Evolutionary conservation across 2,113 vertebrate genomes (phyloP), one percentile per base, ranked within the genome.

Genomic region (Hydrolagus affinis): DNA sequence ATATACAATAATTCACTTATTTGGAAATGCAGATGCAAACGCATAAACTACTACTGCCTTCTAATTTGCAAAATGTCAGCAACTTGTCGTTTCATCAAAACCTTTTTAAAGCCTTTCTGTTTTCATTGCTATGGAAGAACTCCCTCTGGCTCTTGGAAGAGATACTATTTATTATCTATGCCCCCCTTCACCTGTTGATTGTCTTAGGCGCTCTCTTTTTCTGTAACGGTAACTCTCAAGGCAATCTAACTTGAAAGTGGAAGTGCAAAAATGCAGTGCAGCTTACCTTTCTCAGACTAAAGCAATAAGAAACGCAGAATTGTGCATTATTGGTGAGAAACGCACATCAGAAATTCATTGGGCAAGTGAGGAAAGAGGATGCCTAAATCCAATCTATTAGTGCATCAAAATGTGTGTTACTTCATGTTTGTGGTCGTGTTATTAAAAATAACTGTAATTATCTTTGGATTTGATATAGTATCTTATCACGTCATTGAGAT

Each of bases 181-280:
- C 44, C 93, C 92, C 89, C 87, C 85, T 91, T 92, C 91, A 94
- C 91, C 94, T 93, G 94, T 92, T 98, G 97, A 98, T 98, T 98
- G 97, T 98, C 96, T 94, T 91, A 91, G 96, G 94, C 93, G 92
- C 93, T 89, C 93, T 91, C 89, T 89, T 92, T 93, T 94, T 44
- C 44, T 1, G 44, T 44, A 89, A 88, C 91, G 86, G 93, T 88
- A 90, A 93, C 93, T 92, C 66, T 62, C 78, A 83, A 94, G 93
- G 91, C 93, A 93, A 94, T 93, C 94, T 93, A 94, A 92, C 92
- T 93, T 93, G 93, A 94, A 94, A 89, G 91, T 91, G 92, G 93
- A 94, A 94, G 78, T 83, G 78, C 78, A 83, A 83, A 83, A 83
- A 66, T 83, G 60, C 78, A 66, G 78, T 83, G 60, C 78, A 83